A percentile compares a stretch with the other conserved stretches of the same genome.
Evolutionary conservation across 1,140 invertebrate species (phyloP).

Genomic region (Panonychus citri): DNA sequence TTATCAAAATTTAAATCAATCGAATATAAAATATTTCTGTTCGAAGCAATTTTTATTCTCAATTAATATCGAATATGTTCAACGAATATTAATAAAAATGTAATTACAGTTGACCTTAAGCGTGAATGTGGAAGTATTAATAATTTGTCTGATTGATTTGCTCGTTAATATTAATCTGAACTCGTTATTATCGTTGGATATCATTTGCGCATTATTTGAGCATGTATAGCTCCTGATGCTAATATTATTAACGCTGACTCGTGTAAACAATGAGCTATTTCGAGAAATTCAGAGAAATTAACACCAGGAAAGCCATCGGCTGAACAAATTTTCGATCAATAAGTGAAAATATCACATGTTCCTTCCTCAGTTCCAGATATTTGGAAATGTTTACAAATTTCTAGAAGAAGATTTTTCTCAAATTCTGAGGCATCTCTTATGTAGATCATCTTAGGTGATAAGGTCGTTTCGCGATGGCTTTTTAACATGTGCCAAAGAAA

Average conservation of each 20-base stretch:
- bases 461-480: slow-evolving; percentile 68
- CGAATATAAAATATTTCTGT: too few relatives aligned
- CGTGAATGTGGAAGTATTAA: too few relatives aligned
- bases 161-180: too few relatives aligned
- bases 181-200: too few relatives aligned
- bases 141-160: too few relatives aligned
- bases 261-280: slow-evolving; percentile 33
- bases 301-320: slow-evolving; percentile 37
- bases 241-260: slow-evolving; percentile 37
- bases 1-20: too few relatives aligned
- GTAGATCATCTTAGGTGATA: slow-evolving; percentile 56
- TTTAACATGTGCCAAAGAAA: slow-evolving; percentile 48
- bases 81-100: too few relatives aligned
- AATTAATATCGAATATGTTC: too few relatives aligned
- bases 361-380: slow-evolving; percentile 58
- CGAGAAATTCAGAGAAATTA: slow-evolving; percentile 26
- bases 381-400: slow-evolving; percentile 47
- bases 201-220: too few relatives aligned
- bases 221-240: slow-evolving; percentile 34
- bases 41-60: too few relatives aligned
- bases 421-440: slow-evolving; percentile 47
- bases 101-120: too few relatives aligned
- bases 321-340: slow-evolving; percentile 37
- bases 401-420: slow-evolving; percentile 57
- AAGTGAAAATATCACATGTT: slow-evolving; percentile 40